Evolutionary conservation across 2,888 invertebrate species (phyloP).

Genomic region (Auanema sp.): DNA sequence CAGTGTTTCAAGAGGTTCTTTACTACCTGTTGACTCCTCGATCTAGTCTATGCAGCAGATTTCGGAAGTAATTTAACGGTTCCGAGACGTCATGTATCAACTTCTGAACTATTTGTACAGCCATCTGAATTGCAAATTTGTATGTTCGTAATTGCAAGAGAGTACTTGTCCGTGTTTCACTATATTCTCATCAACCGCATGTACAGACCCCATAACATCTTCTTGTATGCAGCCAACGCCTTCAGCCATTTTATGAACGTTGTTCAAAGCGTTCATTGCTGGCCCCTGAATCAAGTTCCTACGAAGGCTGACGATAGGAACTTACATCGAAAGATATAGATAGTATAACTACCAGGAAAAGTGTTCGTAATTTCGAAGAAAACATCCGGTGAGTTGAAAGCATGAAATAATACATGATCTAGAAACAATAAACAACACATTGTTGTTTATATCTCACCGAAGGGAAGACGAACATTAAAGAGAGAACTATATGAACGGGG

Average conservation of each 20-base stretch:
- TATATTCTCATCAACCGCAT: constrained; percentile 42
- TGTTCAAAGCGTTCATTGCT: constrained; percentile 49
- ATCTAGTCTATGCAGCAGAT: constrained; percentile 27
- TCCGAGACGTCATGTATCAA: constrained; percentile 29
- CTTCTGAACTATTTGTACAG: constrained; percentile 7
- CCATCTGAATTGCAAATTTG: constrained; percentile 6
- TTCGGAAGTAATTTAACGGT: constrained; percentile 34
- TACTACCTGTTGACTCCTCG: constrained; percentile 27
- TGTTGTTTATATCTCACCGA: constrained; percentile 10
- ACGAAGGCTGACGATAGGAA: background rate
- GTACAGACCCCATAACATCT: constrained; percentile 39
- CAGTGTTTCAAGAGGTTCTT: background rate
- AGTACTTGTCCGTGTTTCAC: constrained; percentile 27
- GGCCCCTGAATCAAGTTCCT: constrained; percentile 44
- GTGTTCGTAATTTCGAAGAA: constrained; percentile 28
- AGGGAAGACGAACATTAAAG: constrained; percentile 39
- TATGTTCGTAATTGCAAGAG: background rate
- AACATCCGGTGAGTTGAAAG: constrained; percentile 35
- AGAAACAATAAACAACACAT: background rate
- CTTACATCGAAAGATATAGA: constrained; percentile 34
- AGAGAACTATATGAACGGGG: constrained; percentile 35
- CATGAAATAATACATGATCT: constrained; percentile 37
- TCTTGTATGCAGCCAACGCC: constrained; percentile 51
- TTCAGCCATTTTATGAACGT: constrained; percentile 45
- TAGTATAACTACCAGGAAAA: constrained; percentile 32